Evolutionary conservation across 2,113 vertebrate genomes (phyloP).

Genomic region (Hepsetus odoe): DNA sequence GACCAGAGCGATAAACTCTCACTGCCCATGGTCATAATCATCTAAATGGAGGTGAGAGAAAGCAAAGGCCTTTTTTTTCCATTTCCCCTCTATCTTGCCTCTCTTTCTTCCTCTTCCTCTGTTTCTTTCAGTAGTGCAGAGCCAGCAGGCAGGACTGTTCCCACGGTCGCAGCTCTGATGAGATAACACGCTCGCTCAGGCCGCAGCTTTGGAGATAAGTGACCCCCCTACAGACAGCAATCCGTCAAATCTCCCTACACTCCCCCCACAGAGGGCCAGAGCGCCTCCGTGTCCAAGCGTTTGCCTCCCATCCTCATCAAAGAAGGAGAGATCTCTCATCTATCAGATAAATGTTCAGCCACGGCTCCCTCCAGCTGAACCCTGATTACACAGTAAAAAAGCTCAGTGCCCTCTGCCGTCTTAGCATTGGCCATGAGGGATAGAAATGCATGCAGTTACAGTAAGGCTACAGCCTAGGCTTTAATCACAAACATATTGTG

Average conservation of each 20-base stretch:
- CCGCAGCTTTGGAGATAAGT: not conserved
- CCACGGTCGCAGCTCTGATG: not conserved
- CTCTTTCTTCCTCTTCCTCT: not conserved
- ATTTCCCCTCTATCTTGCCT: not conserved
- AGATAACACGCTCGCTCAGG: not conserved
- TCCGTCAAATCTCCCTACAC: conserved; percentile 5
- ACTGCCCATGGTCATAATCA: not conserved
- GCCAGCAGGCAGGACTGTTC: not conserved
- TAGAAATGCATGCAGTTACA: not conserved
- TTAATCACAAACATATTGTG: no score
- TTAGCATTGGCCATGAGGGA: not conserved
- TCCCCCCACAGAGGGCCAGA: not conserved
- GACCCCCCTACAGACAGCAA: conserved; percentile 6
- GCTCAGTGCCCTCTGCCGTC: not conserved
- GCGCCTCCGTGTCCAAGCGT: not conserved
- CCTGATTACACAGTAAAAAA: not conserved
- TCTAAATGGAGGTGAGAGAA: not conserved
- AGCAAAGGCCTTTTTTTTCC: not conserved
- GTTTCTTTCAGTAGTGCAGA: not conserved
- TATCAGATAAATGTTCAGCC: conserved; percentile 20
- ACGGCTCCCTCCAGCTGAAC: not conserved
- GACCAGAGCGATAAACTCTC: conserved; percentile 9
- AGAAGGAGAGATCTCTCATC: conserved; percentile 17
- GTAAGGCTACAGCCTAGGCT: no score
- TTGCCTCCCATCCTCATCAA: not conserved